Evolutionary conservation across 1,140 invertebrate genomes (phyloP).

Genomic region (Lethrus apterus): DNA sequence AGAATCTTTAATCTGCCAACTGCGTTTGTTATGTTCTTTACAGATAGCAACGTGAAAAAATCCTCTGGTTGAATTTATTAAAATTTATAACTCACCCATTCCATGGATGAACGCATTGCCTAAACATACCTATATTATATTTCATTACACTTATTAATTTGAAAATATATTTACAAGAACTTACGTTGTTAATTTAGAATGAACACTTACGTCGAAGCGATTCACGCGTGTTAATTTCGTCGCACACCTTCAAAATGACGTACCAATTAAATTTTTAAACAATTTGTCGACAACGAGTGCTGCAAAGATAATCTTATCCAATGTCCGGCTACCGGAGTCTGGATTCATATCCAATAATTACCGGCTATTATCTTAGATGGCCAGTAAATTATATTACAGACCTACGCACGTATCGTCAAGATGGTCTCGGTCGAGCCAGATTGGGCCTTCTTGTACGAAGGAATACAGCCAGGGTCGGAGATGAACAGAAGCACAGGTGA

Average conservation of each 20-base stretch:
- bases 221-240: conserved; percentile 1
- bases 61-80: too few relatives aligned
- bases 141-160: neutral
- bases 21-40: too few relatives aligned
- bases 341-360: conserved; percentile 14
- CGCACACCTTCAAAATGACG: too few relatives aligned
- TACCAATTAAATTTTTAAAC: conserved; percentile 11
- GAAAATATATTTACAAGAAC: too few relatives aligned
- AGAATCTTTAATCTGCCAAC: too few relatives aligned
- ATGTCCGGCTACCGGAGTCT: conserved; percentile 13
- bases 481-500: conserved; percentile 16
- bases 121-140: neutral
- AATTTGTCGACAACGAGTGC: conserved; percentile 10
- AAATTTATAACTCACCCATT: too few relatives aligned
- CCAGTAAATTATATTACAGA: conserved; percentile 14
- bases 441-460: too few relatives aligned
- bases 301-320: conserved; percentile 8
- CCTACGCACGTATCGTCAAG: conserved; percentile 10
- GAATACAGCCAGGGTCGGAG: conserved; percentile 1
- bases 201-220: too few relatives aligned
- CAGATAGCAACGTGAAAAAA: too few relatives aligned
- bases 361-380: conserved; percentile 13
- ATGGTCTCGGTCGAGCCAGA: too few relatives aligned
- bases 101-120: neutral
- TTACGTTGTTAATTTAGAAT: neutral